A percentile compares a stretch with the other conserved stretches of the same genome.
Conservation (phyloP, 1,140 invertebrate genomes). For the Pseudomyrmex dendroicus region DNA sequence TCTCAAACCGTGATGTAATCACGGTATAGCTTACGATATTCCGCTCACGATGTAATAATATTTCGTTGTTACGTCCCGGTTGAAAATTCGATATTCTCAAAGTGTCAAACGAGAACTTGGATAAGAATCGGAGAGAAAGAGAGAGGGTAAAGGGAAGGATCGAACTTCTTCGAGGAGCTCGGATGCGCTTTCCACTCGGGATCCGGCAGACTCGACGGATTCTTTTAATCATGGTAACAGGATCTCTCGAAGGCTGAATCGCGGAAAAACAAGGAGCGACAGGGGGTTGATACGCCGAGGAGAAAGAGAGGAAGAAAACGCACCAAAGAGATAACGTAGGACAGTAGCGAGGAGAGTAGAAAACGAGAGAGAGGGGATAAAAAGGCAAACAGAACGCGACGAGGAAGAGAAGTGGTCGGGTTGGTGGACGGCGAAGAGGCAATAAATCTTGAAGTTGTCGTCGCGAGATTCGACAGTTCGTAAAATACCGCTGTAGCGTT, state of each 20-base stretch:
- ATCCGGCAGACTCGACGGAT: constrained; percentile 50
- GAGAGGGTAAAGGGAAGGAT: neutral
- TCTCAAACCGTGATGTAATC: constrained; percentile 24
- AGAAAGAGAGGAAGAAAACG: constrained; percentile 30
- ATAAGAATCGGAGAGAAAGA: neutral
- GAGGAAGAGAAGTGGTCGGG: constrained; percentile 39
- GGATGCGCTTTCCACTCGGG: constrained; percentile 23
- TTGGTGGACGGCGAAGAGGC: constrained; percentile 48
- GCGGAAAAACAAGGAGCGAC: constrained; percentile 35
- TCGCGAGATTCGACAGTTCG: constrained; percentile 55
- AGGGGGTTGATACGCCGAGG: constrained; percentile 40
- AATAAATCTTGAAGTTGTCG: constrained; percentile 70
- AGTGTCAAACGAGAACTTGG: constrained; percentile 22
- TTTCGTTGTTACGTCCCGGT: constrained; percentile 35
- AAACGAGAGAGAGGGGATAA: constrained; percentile 7
- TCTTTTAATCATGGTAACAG: constrained; percentile 73
- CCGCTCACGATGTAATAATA: constrained; percentile 38
- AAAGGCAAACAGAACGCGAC: constrained; percentile 51
- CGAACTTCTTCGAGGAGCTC: constrained; percentile 41
- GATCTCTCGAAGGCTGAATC: constrained; percentile 67
- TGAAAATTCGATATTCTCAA: constrained; percentile 39
- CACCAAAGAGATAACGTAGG: constrained; percentile 13
- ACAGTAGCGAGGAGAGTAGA: constrained; percentile 3
- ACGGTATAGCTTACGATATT: neutral
- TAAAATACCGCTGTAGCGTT: constrained; percentile 54